phyloP scores from a whole-genome alignment of 2,797 vertebrate genomes.

The Danio aesculapii region DNA sequence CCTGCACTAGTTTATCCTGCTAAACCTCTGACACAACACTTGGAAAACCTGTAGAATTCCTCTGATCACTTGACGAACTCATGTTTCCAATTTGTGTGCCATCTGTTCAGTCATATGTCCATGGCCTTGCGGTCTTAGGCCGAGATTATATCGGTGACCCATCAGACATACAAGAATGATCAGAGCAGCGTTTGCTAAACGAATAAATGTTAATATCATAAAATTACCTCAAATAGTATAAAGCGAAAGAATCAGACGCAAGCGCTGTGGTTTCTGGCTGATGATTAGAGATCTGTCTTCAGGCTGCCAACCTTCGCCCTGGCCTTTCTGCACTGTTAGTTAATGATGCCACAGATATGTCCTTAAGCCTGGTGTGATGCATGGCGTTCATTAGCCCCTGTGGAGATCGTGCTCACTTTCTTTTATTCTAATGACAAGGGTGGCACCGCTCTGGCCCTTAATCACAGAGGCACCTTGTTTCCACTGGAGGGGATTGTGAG shows the following conservation, averaged over 20 bases:
- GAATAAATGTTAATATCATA: not conserved
- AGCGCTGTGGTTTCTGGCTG: conserved; percentile 64
- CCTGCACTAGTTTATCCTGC: too few relatives aligned
- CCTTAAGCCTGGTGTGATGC: conserved; percentile 89
- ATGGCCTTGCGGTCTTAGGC: too few relatives aligned
- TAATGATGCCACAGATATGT: conserved; percentile 85
- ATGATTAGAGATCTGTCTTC: conserved; percentile 72
- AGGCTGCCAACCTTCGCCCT: conserved; percentile 71
- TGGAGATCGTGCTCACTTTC: conserved; percentile 29
- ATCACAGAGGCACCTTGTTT: conserved; percentile 81
- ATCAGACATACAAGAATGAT: not conserved
- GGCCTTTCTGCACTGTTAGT: conserved; percentile 83
- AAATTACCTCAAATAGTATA: conserved; percentile 46
- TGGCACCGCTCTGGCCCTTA: conserved; percentile 96
- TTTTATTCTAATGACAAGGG: conserved; percentile 96
- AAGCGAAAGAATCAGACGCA: conserved; percentile 39
- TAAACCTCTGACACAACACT: too few relatives aligned
- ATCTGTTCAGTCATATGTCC: too few relatives aligned
- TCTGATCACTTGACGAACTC: too few relatives aligned
- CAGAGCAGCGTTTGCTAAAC: not conserved
- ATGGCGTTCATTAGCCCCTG: conserved; percentile 96
- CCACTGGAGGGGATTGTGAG: conserved; percentile 29
- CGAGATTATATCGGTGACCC: not conserved
- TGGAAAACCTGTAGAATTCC: too few relatives aligned
- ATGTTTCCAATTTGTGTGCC: too few relatives aligned